A percentile compares a stretch with the other conserved stretches of the same genome.
Evolutionary conservation across 2,888 invertebrate species (phyloP).

Genomic region (Tipula unca): DNA sequence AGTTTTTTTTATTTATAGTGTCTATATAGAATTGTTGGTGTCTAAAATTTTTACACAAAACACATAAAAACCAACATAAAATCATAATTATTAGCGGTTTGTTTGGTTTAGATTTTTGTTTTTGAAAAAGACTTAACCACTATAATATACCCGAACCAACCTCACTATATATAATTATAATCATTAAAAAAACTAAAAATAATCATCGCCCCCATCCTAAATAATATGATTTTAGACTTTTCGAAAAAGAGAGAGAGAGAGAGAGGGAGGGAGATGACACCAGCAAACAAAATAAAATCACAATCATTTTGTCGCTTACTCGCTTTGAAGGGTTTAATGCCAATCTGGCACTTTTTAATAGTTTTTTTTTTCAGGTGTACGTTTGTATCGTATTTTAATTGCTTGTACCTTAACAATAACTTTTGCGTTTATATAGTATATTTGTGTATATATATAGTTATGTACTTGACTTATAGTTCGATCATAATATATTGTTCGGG

Average conservation of each 20-base stretch:
- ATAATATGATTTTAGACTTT: background rate
- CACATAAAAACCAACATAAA: background rate
- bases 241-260: background rate
- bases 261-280: background rate
- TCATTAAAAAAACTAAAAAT: background rate
- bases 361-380: background rate
- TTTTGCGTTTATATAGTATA: too few relatives aligned
- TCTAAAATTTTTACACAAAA: background rate
- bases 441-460: too few relatives aligned
- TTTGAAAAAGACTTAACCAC: background rate
- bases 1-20: background rate
- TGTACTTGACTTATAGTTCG: background rate
- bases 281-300: background rate
- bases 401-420: background rate
- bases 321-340: background rate
- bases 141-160: background rate
- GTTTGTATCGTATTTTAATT: background rate
- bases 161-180: background rate
- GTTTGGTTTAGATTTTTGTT: background rate
- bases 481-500: background rate
- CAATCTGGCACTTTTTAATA: background rate
- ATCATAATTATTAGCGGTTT: background rate
- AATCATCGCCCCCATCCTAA: background rate
- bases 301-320: background rate
- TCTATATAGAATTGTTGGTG: background rate